Percentiles rank a stretch among this genome's conserved stretches.
Evolutionary conservation across 2,113 vertebrate genomes (phyloP).

Genomic region (Gymnobelideus leadbeateri): DNA sequence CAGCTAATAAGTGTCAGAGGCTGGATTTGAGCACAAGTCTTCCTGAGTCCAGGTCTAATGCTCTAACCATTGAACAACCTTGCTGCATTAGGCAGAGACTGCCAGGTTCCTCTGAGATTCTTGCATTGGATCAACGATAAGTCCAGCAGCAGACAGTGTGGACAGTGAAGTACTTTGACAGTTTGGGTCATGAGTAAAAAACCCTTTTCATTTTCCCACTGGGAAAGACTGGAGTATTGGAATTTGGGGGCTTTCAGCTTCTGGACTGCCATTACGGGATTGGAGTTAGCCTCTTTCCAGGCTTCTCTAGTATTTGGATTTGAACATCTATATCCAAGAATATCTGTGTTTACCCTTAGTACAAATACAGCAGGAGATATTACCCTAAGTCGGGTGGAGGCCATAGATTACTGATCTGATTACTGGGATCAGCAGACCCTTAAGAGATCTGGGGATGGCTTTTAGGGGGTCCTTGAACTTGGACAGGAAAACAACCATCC

Average conservation of each 20-base stretch:
- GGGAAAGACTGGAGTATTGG: not conserved
- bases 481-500: not conserved
- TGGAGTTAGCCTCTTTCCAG: not conserved
- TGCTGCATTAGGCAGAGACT: not conserved
- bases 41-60: not conserved
- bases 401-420: not conserved
- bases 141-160: not conserved
- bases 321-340: not conserved
- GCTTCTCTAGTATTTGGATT: not conserved
- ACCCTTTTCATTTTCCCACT: not conserved
- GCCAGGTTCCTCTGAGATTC: not conserved
- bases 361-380: not conserved
- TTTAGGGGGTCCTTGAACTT: not conserved
- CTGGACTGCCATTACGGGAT: not conserved
- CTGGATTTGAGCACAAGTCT: not conserved
- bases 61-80: not conserved
- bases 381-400: not conserved
- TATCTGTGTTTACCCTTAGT: not conserved
- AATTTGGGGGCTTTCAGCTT: not conserved
- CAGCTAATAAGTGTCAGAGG: not conserved
- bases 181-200: not conserved
- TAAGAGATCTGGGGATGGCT: not conserved
- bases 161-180: not conserved
- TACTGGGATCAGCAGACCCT: not conserved
- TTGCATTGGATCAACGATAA: not conserved